Conservation (phyloP, 2,888 invertebrate genomes). For the Caenorhabditis wallacei region DNA sequence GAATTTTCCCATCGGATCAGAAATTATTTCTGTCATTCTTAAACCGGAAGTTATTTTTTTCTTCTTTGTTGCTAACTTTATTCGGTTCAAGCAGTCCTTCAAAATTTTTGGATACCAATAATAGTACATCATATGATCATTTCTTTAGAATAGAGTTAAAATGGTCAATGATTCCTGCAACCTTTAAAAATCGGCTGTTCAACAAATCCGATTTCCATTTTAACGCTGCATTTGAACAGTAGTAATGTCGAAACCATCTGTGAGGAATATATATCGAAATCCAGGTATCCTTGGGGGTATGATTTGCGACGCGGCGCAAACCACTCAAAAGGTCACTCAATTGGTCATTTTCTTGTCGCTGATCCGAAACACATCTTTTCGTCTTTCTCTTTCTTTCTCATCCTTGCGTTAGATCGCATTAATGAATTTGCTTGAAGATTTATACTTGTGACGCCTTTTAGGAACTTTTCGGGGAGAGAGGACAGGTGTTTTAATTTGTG, state of each 20-base stretch:
- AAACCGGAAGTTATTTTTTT: conserved; percentile 16
- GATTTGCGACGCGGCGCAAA: conserved; percentile 41
- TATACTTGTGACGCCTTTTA: conserved; percentile 58
- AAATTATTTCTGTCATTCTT: background rate
- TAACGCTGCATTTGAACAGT: background rate
- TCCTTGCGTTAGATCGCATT: conserved; percentile 58
- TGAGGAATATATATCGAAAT: conserved; percentile 6
- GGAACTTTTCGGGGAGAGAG: background rate
- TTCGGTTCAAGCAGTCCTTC: too few relatives aligned
- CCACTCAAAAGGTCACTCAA: conserved; percentile 61
- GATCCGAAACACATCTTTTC: conserved; percentile 49
- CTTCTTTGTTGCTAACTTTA: too few relatives aligned
- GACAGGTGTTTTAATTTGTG: conserved; percentile 40
- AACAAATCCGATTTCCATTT: conserved; percentile 19
- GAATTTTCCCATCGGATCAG: too few relatives aligned
- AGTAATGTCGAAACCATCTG: background rate
- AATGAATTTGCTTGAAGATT: conserved; percentile 57
- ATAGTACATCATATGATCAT: too few relatives aligned
- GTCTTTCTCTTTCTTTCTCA: conserved; percentile 37
- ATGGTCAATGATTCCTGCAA: conserved; percentile 32
- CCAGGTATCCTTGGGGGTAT: conserved; percentile 29
- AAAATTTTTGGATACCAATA: too few relatives aligned
- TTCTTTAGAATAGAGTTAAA: background rate
- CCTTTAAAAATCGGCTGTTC: conserved; percentile 24
- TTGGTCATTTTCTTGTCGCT: conserved; percentile 58